Conservation (phyloP, 2,113 vertebrate genomes). For the Cyanoramphus novaezelandiae region DNA sequence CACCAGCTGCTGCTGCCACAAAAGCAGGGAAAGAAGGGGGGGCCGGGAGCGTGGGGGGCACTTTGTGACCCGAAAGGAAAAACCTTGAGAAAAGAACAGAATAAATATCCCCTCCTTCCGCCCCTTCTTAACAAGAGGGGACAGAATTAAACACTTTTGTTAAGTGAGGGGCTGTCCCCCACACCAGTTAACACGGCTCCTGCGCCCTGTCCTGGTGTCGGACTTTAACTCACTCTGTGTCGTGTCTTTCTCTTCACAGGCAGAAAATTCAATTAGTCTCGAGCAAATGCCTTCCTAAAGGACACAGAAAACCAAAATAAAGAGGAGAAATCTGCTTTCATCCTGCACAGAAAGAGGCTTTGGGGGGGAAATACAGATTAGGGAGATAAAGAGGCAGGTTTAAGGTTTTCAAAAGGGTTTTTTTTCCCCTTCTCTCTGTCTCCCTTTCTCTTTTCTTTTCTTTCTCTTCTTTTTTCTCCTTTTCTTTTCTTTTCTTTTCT, state of each 20-base stretch:
- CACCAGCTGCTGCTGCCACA: slow-evolving; percentile 74
- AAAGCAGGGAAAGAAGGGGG: slow-evolving; percentile 41
- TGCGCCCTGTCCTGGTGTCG: slow-evolving; percentile 55
- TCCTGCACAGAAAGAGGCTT: slow-evolving; percentile 50
- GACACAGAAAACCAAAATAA: slow-evolving; percentile 63
- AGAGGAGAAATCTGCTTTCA: slow-evolving; percentile 64
- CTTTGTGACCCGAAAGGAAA: slow-evolving; percentile 72
- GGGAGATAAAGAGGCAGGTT: slow-evolving; percentile 60
- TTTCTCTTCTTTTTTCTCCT: accelerated
- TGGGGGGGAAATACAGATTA: slow-evolving; percentile 46
- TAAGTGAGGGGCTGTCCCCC: slow-evolving; percentile 70
- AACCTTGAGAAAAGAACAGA: slow-evolving; percentile 67
- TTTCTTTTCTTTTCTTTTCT: background rate
- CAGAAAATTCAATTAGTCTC: slow-evolving; percentile 87
- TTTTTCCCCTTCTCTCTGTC: too few species aligned
- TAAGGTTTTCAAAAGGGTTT: background rate
- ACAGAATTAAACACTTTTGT: slow-evolving; percentile 69
- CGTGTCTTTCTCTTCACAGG: slow-evolving; percentile 69
- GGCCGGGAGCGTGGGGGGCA: slow-evolving; percentile 55
- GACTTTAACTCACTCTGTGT: slow-evolving; percentile 63
- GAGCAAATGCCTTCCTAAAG: slow-evolving; percentile 79
- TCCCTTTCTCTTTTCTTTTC: too few species aligned
- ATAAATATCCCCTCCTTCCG: slow-evolving; percentile 69
- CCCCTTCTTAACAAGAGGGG: slow-evolving; percentile 71
- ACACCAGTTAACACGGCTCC: slow-evolving; percentile 71